Percentiles rank a stretch among this genome's conserved stretches.
These are phyloP conservation scores for Syngnathus floridae DNA, from an alignment of 2,113 vertebrate species.

Conservation along the genomic window DNA sequence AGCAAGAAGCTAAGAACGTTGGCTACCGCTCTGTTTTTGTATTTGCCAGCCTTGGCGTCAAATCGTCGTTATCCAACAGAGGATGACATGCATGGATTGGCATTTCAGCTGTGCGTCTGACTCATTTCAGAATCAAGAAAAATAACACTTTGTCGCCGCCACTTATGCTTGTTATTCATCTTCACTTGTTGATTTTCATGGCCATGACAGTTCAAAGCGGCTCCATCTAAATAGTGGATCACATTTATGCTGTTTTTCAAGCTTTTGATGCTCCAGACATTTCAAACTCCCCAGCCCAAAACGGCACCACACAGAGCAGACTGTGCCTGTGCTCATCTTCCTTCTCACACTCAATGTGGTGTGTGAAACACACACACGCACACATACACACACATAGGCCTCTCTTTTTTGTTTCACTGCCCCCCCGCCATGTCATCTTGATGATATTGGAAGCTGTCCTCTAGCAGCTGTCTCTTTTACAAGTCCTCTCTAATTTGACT, in stretches of 20 bases:
- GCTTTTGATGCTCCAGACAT: conserved; percentile 58
- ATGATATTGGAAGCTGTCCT: conserved; percentile 59
- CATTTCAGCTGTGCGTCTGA: conserved; percentile 48
- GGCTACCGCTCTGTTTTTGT: conserved; percentile 55
- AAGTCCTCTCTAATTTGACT: conserved; percentile 20
- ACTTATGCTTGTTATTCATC: conserved; percentile 20
- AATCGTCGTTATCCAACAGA: conserved; percentile 32
- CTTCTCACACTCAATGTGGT: conserved; percentile 69
- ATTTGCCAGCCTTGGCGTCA: conserved; percentile 27
- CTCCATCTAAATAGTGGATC: conserved; percentile 62
- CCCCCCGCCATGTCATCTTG: conserved; percentile 42
- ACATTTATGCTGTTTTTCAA: conserved; percentile 55
- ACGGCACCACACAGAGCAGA: conserved; percentile 48
- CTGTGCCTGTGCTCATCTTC: conserved; percentile 45
- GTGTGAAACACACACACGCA: conserved; percentile 56
- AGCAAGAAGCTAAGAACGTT: conserved; percentile 29
- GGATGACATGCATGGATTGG: conserved; percentile 30
- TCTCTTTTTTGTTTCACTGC: conserved; percentile 43
- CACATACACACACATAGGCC: conserved; percentile 1
- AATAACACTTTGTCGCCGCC: conserved; percentile 22
- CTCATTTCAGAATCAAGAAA: conserved; percentile 34
- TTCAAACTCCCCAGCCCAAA: conserved; percentile 17
- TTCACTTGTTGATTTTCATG: conserved; percentile 32
- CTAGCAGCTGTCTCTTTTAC: conserved; percentile 62
- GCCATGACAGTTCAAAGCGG: conserved; percentile 14